phyloP scores from a whole-genome alignment of 2,797 vertebrate species.

The Eremophila alpestris region DNA sequence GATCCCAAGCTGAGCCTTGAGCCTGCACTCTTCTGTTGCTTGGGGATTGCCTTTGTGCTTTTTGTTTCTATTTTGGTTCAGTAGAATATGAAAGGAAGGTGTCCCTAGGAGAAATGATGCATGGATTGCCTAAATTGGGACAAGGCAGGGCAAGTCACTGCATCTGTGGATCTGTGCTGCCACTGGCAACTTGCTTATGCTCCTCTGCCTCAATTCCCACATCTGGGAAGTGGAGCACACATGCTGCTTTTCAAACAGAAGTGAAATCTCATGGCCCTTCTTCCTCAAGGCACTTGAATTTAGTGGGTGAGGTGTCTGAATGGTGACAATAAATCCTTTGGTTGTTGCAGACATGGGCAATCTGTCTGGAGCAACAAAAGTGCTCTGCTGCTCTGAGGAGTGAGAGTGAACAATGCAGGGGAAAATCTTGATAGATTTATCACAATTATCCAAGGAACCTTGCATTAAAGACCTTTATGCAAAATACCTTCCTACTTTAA shows the following conservation, averaged over 20 bases:
- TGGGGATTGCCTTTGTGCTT: neutral
- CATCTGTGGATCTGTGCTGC: fast-evolving
- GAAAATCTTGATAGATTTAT: neutral
- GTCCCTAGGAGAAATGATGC: neutral
- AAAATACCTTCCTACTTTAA: neutral
- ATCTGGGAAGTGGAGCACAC: neutral
- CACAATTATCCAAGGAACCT: neutral
- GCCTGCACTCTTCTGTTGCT: neutral
- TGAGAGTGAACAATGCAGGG: neutral
- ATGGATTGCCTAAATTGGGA: neutral
- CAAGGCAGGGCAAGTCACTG: neutral
- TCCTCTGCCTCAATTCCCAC: neutral
- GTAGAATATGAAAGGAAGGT: neutral
- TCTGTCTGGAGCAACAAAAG: neutral
- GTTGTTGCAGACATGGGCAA: neutral
- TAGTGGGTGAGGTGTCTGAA: neutral
- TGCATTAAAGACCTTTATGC: neutral
- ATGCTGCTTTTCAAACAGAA: neutral
- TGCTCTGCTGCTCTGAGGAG: neutral
- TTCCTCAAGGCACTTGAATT: neutral
- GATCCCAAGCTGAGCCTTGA: neutral
- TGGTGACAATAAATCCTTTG: neutral
- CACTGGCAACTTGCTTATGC: neutral
- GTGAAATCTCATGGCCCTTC: neutral
- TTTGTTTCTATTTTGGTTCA: slow-evolving; percentile 14